These are phyloP conservation scores for Ceramica pisi DNA, from an alignment of 2,888 invertebrate genomes.

Conservation along the genomic window DNA sequence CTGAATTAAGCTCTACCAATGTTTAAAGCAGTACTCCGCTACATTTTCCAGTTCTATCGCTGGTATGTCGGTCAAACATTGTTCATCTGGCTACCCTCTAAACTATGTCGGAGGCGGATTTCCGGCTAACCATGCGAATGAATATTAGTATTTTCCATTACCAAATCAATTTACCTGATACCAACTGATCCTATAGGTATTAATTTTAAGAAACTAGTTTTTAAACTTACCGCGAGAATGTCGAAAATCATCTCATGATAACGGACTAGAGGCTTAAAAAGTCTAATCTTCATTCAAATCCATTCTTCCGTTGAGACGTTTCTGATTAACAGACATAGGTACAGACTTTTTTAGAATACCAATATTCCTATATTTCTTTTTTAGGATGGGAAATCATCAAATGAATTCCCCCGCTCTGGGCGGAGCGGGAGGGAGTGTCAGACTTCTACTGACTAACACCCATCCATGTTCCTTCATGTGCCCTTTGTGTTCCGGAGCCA, in stretches of 20 bases:
- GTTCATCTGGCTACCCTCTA: background rate
- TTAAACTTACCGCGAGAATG: too few relatives aligned
- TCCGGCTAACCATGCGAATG: background rate
- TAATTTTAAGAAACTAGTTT: background rate
- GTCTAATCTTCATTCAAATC: background rate
- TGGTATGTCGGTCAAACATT: slow-evolving; percentile 32
- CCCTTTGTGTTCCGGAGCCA: too few relatives aligned
- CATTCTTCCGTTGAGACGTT: background rate
- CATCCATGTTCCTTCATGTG: too few relatives aligned
- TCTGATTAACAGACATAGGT: too few relatives aligned
- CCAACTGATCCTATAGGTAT: background rate
- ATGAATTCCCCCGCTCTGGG: too few relatives aligned
- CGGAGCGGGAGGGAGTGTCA: too few relatives aligned
- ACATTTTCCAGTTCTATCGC: slow-evolving; percentile 17
- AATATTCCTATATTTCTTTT: too few relatives aligned
- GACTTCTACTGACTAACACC: too few relatives aligned
- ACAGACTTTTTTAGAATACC: too few relatives aligned
- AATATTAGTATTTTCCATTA: slow-evolving; percentile 13
- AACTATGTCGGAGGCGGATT: slow-evolving; percentile 35
- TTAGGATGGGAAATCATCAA: too few relatives aligned
- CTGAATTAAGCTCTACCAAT: background rate
- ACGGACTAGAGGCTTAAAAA: too few relatives aligned
- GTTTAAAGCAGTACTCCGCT: background rate
- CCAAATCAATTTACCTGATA: background rate
- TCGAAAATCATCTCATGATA: too few relatives aligned